phyloP scores from a whole-genome alignment of 2,797 vertebrate species.

The Chelonia mydas region DNA sequence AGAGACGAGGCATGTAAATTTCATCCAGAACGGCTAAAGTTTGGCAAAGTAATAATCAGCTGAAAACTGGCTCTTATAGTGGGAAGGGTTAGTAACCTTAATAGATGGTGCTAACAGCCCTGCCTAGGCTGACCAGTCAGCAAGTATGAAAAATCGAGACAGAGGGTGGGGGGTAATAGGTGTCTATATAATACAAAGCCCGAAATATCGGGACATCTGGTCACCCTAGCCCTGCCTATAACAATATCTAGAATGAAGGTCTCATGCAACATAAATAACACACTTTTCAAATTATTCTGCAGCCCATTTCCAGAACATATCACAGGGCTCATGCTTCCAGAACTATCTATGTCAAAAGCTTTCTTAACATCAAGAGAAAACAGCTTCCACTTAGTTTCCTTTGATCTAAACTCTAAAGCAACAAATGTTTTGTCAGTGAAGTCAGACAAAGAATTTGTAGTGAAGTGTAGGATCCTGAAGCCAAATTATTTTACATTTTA shows the following conservation, averaged over 20 bases:
- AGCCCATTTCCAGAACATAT: not conserved
- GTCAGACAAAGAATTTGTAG: constrained; percentile 42
- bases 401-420: constrained; percentile 59
- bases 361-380: constrained; percentile 47
- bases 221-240: fast-evolving
- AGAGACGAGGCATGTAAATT: fast-evolving
- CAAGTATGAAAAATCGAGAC: no score
- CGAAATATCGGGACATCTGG: no score
- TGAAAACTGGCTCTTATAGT: fast-evolving
- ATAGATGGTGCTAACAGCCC: fast-evolving
- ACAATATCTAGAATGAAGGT: not conserved
- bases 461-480: constrained; percentile 1
- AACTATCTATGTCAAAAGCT: constrained; percentile 37
- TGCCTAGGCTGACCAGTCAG: no score
- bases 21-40: not conserved
- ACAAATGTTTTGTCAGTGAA: constrained; percentile 63
- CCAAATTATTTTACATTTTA: constrained; percentile 37
- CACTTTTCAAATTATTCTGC: not conserved
- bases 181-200: no score
- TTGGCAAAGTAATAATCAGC: not conserved
- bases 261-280: not conserved
- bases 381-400: constrained; percentile 43
- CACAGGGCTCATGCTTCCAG: not conserved
- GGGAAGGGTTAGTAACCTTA: fast-evolving
- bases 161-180: no score